Percentiles rank a stretch among this genome's conserved stretches.
phyloP scores from a whole-genome alignment of 35 echinoderm and acorn worm species.

The Hemicentrotus pulcherrimus region DNA sequence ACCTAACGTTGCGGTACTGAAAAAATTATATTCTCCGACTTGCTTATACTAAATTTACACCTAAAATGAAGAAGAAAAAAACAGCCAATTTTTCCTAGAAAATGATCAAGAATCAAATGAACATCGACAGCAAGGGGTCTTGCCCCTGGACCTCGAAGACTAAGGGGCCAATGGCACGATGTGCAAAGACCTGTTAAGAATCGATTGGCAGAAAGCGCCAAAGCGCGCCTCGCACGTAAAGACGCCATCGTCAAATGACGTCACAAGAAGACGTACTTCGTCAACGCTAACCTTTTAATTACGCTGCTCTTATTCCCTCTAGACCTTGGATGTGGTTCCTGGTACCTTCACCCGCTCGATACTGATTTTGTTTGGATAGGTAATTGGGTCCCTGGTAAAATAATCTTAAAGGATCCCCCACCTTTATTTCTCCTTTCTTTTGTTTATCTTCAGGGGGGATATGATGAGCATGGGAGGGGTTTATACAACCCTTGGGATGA shows the following conservation, averaged over 20 bases:
- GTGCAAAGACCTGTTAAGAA: constrained; percentile 44
- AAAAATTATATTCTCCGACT: no score
- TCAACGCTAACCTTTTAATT: constrained; percentile 40
- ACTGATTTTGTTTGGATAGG: constrained; percentile 19
- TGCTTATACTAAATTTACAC: no score
- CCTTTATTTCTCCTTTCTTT: not conserved
- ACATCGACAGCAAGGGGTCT: not conserved
- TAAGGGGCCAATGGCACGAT: constrained; percentile 35
- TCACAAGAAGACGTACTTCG: constrained; percentile 23
- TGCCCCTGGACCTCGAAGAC: not conserved
- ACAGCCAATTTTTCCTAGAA: no score
- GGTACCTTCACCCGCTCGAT: constrained; percentile 12
- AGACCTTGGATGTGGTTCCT: constrained; percentile 18
- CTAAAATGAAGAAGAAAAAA: no score
- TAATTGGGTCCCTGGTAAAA: constrained; percentile 28
- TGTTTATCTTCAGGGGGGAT: not conserved
- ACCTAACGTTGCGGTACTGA: no score
- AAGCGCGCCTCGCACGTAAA: constrained; percentile 25
- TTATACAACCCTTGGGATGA: not conserved
- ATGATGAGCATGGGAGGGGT: not conserved
- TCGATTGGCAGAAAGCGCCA: constrained; percentile 22
- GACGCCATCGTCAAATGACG: constrained; percentile 21
- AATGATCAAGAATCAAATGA: no score
- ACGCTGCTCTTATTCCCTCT: not conserved
- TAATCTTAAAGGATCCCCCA: not conserved